phyloP scores from a whole-genome alignment of 2,888 invertebrate species.

The Nephrocerus scutellatus region DNA sequence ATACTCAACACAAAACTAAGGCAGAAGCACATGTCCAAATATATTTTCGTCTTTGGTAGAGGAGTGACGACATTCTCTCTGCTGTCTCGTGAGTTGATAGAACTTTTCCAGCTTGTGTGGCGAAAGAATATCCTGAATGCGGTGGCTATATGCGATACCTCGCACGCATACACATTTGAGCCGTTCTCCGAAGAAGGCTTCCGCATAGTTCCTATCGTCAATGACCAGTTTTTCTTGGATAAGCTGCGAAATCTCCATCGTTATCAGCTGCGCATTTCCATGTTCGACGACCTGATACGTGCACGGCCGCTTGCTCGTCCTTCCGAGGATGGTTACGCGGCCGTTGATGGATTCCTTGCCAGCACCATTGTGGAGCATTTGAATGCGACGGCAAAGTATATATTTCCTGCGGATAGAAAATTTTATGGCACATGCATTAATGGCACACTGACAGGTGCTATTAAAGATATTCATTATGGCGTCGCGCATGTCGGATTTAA shows the following conservation, averaged over 20 bases:
- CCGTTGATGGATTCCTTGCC: constrained; percentile 29
- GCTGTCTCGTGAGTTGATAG: constrained; percentile 21
- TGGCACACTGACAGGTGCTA: constrained; percentile 32
- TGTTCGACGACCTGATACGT: constrained; percentile 33
- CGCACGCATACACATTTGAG: constrained; percentile 29
- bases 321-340: constrained; percentile 22
- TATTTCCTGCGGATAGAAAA: constrained; percentile 30
- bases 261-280: constrained; percentile 30
- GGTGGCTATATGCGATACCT: constrained; percentile 21
- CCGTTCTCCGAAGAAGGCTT: constrained; percentile 32
- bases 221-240: constrained; percentile 24
- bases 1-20: constrained; percentile 31
- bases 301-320: constrained; percentile 26
- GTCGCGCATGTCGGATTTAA: constrained; percentile 35
- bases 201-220: constrained; percentile 15
- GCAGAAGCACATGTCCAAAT: constrained; percentile 33
- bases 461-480: constrained; percentile 28
- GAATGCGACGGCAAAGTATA: constrained; percentile 34
- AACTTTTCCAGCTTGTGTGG: constrained; percentile 32
- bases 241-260: constrained; percentile 33
- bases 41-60: constrained; percentile 35
- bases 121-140: constrained; percentile 29
- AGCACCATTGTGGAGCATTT: constrained; percentile 26
- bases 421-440: constrained; percentile 32
- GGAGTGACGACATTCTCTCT: constrained; percentile 17